Evolutionary conservation across 2,888 invertebrate genomes (phyloP).

Genomic region (Chymomyza fuscimana): DNA sequence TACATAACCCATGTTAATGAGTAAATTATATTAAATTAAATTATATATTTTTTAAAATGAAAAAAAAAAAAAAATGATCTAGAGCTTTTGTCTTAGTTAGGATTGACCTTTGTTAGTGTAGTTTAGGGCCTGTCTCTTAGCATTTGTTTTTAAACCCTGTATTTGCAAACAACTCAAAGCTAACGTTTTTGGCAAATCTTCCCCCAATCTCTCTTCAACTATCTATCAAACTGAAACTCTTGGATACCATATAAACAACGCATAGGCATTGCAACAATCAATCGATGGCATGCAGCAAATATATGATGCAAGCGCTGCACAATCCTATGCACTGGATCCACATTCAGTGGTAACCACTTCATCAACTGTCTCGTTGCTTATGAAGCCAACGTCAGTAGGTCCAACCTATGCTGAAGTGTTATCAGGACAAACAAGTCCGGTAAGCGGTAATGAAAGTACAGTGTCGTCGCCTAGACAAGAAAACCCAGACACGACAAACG

Average conservation of each 20-base stretch:
- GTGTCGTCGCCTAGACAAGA: conserved; percentile 24
- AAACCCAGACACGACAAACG: conserved; percentile 42
- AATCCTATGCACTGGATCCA: conserved; percentile 88
- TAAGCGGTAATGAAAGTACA: conserved; percentile 65
- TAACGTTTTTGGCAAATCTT: conserved; percentile 79
- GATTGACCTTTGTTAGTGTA: conserved; percentile 23
- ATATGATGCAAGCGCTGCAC: conserved; percentile 86
- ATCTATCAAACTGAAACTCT: conserved; percentile 43
- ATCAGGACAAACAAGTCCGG: conserved; percentile 82
- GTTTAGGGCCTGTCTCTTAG: neutral
- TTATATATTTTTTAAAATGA: conserved; percentile 58
- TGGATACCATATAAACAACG: conserved; percentile 39
- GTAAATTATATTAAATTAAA: conserved; percentile 45
- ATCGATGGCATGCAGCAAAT: conserved; percentile 85
- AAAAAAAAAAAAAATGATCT: conserved; percentile 14
- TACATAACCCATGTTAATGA: conserved; percentile 53
- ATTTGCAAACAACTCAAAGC: conserved; percentile 69
- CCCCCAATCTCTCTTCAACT: conserved; percentile 74
- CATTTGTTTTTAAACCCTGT: conserved; percentile 17
- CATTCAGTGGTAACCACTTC: conserved; percentile 82
- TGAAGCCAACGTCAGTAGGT: conserved; percentile 79
- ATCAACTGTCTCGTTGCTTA: conserved; percentile 80
- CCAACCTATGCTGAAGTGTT: conserved; percentile 86
- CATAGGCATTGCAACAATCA: conserved; percentile 81
- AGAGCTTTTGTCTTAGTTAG: conserved; percentile 14